Evolutionary conservation across 2,797 vertebrate genomes (phyloP), one percentile per base, ranked within the genome.

Genomic region (Danionella dracula): DNA sequence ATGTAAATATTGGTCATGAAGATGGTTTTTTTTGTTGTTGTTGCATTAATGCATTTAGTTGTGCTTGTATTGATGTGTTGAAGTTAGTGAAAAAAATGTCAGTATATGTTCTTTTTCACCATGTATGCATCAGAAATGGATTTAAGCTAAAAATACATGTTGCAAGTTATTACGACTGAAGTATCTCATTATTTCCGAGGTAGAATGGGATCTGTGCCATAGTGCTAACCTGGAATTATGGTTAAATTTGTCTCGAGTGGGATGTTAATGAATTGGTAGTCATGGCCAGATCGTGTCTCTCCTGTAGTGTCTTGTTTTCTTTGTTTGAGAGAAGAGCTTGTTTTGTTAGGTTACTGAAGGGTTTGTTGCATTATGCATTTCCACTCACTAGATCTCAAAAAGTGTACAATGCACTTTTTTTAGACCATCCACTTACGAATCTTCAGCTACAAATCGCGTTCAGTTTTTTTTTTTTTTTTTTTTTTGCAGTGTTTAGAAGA

Each of bases 361-460:
- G 46, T 45, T 73, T 17, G 66, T 81, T 84, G 56, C 83, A 84
- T 87, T 71, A 86, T 83, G 64, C 78, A 83, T 76, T 29, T 31
- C 15, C 67, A 63, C 66, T 75, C 65, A 44, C 56, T 74, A 68
- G 20, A 70, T 72, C 62, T 66, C 53, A 77, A 72, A 68, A 64
- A 23, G 40, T 42, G 65, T 21, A 1, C 37, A 55, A 44, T 61
- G 66, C 34, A 27, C 51, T 46, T n/a, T n/a, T n/a, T n/a, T n/a
- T n/a, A n/a, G n/a, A n/a, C n/a, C n/a, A n/a, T n/a, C n/a, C n/a
- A n/a, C 59, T 68, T 69, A 29, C 44, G 55, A 45, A 60, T 40
- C 15, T 50, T 16, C 44, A 44, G 35, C 40, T 53, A 3, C 45
- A 37, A 35, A 46, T 66, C 15, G 17, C 15, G 17, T 41, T 34